These are phyloP conservation scores for Leistus spinibarbis DNA, from an alignment of 2,888 invertebrate genomes.

Conservation along the genomic window DNA sequence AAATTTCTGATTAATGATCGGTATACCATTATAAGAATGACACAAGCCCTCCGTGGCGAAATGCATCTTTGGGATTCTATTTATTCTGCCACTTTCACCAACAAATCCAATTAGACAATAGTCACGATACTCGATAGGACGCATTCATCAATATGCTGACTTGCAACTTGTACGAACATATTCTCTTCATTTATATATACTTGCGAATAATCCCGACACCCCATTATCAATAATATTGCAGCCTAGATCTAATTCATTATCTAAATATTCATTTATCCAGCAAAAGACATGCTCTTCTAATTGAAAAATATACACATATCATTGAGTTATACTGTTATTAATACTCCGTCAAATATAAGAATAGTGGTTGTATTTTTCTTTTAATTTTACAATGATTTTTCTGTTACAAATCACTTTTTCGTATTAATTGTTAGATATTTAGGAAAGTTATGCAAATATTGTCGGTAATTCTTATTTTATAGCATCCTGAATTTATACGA, in stretches of 20 bases:
- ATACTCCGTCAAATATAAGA: too few relatives aligned
- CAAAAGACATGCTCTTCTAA: too few relatives aligned
- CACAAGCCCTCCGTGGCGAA: neutral
- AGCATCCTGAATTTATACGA: too few relatives aligned
- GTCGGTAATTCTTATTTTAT: too few relatives aligned
- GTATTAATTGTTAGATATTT: too few relatives aligned
- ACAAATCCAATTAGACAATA: constrained; percentile 55
- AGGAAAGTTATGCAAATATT: too few relatives aligned
- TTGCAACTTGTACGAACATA: constrained; percentile 51
- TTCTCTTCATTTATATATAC: constrained; percentile 46
- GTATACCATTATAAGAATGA: constrained; percentile 27
- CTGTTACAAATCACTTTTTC: too few relatives aligned
- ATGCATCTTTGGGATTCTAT: constrained; percentile 49
- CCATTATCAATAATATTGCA: neutral
- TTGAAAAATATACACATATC: too few relatives aligned
- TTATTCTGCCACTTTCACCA: constrained; percentile 46
- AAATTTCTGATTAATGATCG: constrained; percentile 29
- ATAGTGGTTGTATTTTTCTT: too few relatives aligned
- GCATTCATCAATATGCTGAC: constrained; percentile 53
- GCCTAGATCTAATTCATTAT: neutral
- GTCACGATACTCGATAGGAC: constrained; percentile 49
- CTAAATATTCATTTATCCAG: neutral
- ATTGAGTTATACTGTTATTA: too few relatives aligned
- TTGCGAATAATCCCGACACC: neutral
- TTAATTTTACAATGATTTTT: too few relatives aligned